Evolutionary conservation across 2,113 vertebrate genomes (phyloP).

Genomic region (Puffinus mauretanicus): DNA sequence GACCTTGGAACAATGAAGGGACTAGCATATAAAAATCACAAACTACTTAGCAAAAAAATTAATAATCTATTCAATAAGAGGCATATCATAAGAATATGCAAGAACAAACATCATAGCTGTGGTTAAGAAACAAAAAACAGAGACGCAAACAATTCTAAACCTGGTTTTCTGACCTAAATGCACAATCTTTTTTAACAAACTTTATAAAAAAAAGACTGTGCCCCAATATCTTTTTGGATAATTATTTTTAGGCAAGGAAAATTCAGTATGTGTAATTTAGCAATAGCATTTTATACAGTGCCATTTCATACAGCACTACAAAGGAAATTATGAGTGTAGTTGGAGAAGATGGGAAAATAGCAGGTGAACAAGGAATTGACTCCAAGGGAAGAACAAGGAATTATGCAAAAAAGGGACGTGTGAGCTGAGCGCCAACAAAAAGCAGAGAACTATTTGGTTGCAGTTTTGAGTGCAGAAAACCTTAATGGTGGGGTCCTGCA

Average conservation of each 20-base stretch:
- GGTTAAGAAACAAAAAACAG: background rate
- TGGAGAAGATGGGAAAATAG: background rate
- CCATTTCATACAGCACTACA: background rate
- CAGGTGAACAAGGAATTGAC: background rate
- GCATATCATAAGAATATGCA: background rate
- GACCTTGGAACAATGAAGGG: background rate
- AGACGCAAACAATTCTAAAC: background rate
- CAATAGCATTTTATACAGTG: background rate
- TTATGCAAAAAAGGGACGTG: too few relatives aligned
- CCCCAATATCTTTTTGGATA: background rate
- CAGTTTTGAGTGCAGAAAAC: background rate
- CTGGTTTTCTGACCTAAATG: fast-evolving
- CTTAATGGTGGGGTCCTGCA: fast-evolving
- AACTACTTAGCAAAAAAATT: background rate
- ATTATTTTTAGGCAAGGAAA: background rate
- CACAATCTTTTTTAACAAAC: background rate
- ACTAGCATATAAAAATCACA: background rate
- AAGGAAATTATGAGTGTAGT: background rate
- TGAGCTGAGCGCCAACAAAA: background rate
- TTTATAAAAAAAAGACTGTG: background rate
- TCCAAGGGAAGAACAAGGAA: background rate
- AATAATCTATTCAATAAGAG: background rate
- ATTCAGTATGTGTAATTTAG: background rate
- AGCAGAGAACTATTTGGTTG: background rate
- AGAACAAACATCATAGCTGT: background rate